phyloP scores from a whole-genome alignment of 2,888 invertebrate species.

The Eumacrocentrus americanus region DNA sequence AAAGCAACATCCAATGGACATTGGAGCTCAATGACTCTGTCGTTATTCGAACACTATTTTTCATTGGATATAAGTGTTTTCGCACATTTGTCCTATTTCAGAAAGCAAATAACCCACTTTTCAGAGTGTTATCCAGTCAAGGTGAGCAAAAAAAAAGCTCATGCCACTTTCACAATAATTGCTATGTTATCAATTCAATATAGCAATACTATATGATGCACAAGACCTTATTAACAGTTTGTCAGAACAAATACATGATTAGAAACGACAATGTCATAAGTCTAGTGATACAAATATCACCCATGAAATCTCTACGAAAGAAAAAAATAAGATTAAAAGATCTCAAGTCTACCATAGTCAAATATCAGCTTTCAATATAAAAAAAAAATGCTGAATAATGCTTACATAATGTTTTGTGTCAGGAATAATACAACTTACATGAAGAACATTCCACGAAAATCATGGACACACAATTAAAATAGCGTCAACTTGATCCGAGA shows the following conservation, averaged over 20 bases:
- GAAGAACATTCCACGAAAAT: too few relatives aligned
- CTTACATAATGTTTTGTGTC: neutral
- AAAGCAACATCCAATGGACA: neutral
- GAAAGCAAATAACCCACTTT: neutral
- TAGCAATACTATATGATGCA: too few relatives aligned
- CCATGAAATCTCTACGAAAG: too few relatives aligned
- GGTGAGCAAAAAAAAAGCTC: conserved; percentile 4
- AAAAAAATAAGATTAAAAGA: too few relatives aligned
- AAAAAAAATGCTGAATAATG: neutral
- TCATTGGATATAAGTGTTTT: neutral
- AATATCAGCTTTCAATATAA: too few relatives aligned
- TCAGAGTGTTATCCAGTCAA: neutral
- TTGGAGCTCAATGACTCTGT: conserved; percentile 14
- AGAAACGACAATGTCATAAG: neutral
- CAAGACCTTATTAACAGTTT: conserved; percentile 67
- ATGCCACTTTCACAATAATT: neutral
- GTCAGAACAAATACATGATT: conserved; percentile 48
- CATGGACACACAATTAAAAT: too few relatives aligned
- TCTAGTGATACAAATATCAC: too few relatives aligned
- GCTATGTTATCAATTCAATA: too few relatives aligned
- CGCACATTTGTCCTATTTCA: conserved; percentile 1
- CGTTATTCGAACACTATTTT: neutral
- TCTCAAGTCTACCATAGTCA: too few relatives aligned
- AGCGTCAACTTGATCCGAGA: too few relatives aligned
- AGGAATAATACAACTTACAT: too few relatives aligned